Evolutionary conservation across 2,888 invertebrate species (phyloP).

Genomic region (Deroplatys truncata): DNA sequence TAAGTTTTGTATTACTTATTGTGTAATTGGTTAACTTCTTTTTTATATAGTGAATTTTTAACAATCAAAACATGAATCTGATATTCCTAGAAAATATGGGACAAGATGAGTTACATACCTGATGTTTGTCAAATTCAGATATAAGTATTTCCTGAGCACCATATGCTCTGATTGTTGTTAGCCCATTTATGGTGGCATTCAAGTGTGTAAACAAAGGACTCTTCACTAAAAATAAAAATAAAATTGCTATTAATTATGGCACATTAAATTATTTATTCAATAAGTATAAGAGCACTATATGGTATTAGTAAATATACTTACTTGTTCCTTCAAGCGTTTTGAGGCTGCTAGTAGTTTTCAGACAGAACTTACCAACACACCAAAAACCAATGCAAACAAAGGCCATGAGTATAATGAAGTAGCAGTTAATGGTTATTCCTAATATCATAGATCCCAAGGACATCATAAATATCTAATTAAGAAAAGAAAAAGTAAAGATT

Average conservation of each 20-base stretch:
- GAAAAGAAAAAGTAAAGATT: not conserved
- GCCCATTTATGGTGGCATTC: constrained; percentile 81
- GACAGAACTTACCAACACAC: not conserved
- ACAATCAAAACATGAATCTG: too few relatives aligned
- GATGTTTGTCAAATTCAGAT: constrained; percentile 72
- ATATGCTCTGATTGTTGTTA: constrained; percentile 88
- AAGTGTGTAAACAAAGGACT: constrained; percentile 95
- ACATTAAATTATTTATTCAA: not conserved
- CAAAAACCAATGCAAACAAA: not conserved
- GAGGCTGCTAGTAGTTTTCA: constrained; percentile 61
- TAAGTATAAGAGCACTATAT: not conserved
- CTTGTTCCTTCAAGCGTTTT: constrained; percentile 43
- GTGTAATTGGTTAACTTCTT: too few relatives aligned
- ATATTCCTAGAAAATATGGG: too few relatives aligned
- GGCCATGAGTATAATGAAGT: not conserved
- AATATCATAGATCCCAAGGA: not conserved
- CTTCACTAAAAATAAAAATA: constrained; percentile 63
- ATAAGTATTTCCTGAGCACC: constrained; percentile 74
- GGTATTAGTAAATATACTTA: not conserved
- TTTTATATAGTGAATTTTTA: too few relatives aligned
- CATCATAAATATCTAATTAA: not conserved
- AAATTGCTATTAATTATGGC: constrained; percentile 47
- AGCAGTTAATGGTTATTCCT: not conserved
- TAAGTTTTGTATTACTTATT: too few relatives aligned
- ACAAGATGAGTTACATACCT: constrained; percentile 39